These are phyloP conservation scores for Heliconius cydno DNA, from an alignment of 2,888 invertebrate genomes.

Conservation along the genomic window DNA sequence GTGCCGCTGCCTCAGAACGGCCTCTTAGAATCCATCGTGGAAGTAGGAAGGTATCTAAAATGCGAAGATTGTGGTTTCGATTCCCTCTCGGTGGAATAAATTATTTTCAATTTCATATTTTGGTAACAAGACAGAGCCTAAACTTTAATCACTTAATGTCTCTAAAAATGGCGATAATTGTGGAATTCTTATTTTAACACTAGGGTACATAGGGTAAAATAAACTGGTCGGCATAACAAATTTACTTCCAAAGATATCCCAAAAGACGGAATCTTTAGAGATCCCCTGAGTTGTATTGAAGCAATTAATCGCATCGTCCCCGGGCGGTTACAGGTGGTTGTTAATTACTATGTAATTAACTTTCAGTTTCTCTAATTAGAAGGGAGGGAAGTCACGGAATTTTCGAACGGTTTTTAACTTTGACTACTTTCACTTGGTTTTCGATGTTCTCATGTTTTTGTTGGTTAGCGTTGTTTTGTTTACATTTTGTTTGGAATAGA, in stretches of 20 bases:
- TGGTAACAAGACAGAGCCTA: too few species aligned
- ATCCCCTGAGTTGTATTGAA: conserved; percentile 23
- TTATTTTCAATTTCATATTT: too few species aligned
- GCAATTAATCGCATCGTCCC: conserved; percentile 31
- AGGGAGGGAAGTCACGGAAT: conserved; percentile 25
- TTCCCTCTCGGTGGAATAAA: too few species aligned
- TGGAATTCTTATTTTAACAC: too few species aligned
- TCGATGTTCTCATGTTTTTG: neutral
- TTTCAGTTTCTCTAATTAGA: conserved; percentile 44
- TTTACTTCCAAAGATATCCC: neutral
- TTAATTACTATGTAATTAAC: conserved; percentile 46
- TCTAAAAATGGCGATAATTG: too few species aligned
- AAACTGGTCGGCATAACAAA: neutral
- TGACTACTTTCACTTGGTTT: conserved; percentile 26
- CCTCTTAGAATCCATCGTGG: too few species aligned
- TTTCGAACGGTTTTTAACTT: conserved; percentile 35
- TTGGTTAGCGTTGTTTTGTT: neutral
- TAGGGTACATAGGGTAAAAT: too few species aligned
- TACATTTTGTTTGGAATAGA: neutral
- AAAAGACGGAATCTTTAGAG: conserved; percentile 14
- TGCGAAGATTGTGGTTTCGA: too few species aligned
- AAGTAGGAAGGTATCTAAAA: too few species aligned
- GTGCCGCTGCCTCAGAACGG: too few species aligned
- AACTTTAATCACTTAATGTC: too few species aligned
- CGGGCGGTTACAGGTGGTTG: conserved; percentile 47